Percentiles rank a stretch among this genome's conserved stretches.
Evolutionary conservation across 2,797 vertebrate genomes (phyloP).

Genomic region (Leptatherina wallacei): DNA sequence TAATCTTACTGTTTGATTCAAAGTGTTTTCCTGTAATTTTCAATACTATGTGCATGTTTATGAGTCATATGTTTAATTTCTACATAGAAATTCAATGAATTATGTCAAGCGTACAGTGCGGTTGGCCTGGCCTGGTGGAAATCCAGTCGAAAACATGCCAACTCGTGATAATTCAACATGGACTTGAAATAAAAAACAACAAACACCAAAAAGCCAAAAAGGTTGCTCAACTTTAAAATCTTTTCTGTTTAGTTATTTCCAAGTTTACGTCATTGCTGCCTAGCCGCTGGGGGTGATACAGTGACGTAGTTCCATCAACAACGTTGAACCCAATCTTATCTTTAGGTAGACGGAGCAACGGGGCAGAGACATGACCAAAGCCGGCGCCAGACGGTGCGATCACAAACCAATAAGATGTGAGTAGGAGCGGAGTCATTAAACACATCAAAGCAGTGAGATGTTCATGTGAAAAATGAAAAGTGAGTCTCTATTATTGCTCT

Average conservation of each 20-base stretch:
- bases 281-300: slow-evolving; percentile 54
- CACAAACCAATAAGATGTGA: slow-evolving; percentile 21
- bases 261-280: slow-evolving; percentile 20
- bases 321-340: slow-evolving; percentile 42
- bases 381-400: slow-evolving; percentile 16
- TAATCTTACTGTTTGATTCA: neutral
- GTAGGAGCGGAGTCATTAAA: neutral
- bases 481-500: neutral
- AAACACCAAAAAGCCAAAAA: neutral
- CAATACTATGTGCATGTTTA: neutral
- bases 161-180: no score
- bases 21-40: neutral
- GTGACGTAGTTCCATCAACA: slow-evolving; percentile 70
- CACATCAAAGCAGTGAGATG: neutral
- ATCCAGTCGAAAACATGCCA: no score
- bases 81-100: neutral
- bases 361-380: slow-evolving; percentile 11
- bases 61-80: neutral
- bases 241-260: slow-evolving; percentile 16
- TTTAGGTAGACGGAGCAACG: slow-evolving; percentile 27
- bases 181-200: neutral
- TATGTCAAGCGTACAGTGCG: no score
- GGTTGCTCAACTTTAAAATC: neutral
- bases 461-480: neutral
- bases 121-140: neutral